Evolutionary conservation across 2,888 invertebrate species (phyloP), one percentile per base, ranked within the genome.

Genomic region (Germaria angustata): DNA sequence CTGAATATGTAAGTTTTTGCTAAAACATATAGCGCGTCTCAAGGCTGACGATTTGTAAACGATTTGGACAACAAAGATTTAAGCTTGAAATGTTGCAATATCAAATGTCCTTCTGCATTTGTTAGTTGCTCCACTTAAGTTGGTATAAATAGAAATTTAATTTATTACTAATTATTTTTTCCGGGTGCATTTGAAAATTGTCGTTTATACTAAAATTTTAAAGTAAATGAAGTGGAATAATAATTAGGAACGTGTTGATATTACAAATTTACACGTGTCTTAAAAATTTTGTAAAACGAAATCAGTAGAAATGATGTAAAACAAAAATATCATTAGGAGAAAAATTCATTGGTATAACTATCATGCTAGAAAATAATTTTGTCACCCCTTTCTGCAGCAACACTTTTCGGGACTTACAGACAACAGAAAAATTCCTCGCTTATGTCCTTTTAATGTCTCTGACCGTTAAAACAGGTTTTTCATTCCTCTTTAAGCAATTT

Each of bases 201-300:
- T 24, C n/a, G 13, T 28, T 8, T 24, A 9, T 7, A 41, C 59
- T 49, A 17, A 49, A 72, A 72, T 49, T 41, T 2, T 4, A 13
- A 73, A 36, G 13, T 41, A 81, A 81, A 81, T 81, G 73, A 81
- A 81, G 73, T 78, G 78, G 72, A 81, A 81, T 55, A 73, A 57
- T 71, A 63, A 69, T 53, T 77, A 63, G 39, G n/a, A 78, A 81
- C 77, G 81, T 81, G 81, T 77, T 72, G 77, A 59, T 72, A 41
- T 65, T 69, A 73, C 49, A 63, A 68, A 73, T 78, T 68, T 69
- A 73, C 81, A 81, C 68, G 81, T 78, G 81, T 57, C n/a, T 78
- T 36, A 53, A 32, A 46, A 49, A 24, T 13, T n/a, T n/a, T 0
- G 17, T 20, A 20, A 41, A 55, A 20, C n/a, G 20, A 41, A 22